These are phyloP conservation scores for Melanocharis versteri DNA, from an alignment of 2,113 vertebrate species.

Conservation along the genomic window DNA sequence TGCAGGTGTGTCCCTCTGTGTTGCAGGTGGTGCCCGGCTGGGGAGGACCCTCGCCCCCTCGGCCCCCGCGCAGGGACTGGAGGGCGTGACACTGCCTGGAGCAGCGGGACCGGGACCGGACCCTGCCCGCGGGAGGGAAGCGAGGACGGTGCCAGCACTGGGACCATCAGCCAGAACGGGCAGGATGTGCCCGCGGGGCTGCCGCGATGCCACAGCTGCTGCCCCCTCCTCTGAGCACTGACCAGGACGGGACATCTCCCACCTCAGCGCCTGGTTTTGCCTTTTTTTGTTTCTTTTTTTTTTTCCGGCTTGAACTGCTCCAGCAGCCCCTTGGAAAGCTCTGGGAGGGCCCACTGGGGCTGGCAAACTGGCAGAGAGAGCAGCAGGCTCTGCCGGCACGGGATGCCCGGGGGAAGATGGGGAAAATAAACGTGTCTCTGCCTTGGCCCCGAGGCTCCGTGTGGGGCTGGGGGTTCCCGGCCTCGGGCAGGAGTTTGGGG, in stretches of 20 bases:
- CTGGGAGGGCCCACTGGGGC: rapidly evolving
- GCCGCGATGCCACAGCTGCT: rapidly evolving
- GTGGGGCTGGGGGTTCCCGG: background rate
- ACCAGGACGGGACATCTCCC: background rate
- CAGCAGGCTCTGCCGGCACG: background rate
- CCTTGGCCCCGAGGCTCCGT: background rate
- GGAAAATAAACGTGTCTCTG: background rate
- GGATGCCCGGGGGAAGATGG: background rate
- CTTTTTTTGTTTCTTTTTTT: rapidly evolving
- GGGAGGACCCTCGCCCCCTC: slow-evolving; percentile 79
- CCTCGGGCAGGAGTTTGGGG: background rate
- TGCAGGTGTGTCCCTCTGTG: background rate
- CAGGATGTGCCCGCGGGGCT: rapidly evolving
- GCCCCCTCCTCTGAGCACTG: background rate
- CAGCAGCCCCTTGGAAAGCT: background rate
- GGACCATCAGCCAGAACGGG: rapidly evolving
- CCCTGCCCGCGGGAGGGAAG: background rate
- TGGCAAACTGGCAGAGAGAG: background rate
- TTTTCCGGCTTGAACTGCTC: background rate
- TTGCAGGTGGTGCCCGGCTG: slow-evolving; percentile 82
- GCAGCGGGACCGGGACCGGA: background rate
- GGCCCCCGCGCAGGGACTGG: slow-evolving; percentile 77
- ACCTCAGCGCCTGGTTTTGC: background rate
- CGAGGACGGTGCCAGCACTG: background rate
- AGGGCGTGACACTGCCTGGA: slow-evolving; percentile 40